phyloP scores from a whole-genome alignment of 2,797 vertebrate species.

The Alexandromys oeconomus region DNA sequence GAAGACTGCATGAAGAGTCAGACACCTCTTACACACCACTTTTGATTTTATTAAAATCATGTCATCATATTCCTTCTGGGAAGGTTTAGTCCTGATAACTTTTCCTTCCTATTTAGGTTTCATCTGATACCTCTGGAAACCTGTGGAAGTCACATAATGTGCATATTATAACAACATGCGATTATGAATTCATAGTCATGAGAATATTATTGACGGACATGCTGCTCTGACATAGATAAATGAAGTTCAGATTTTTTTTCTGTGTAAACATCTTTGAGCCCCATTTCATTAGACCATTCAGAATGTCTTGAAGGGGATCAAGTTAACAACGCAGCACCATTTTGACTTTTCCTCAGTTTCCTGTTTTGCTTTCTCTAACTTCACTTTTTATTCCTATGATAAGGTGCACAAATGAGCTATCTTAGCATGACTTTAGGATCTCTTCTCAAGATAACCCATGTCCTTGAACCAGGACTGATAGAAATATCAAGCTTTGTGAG shows the following conservation, averaged over 20 bases:
- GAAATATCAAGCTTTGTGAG: background rate
- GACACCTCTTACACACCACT: rapidly evolving
- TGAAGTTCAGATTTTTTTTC: background rate
- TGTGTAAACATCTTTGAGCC: background rate
- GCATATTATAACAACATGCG: background rate
- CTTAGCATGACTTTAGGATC: background rate
- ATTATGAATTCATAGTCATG: background rate
- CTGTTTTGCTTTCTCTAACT: background rate
- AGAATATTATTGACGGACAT: background rate
- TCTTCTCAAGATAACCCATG: background rate
- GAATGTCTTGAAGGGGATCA: background rate
- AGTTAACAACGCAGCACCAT: background rate
- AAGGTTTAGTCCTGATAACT: background rate
- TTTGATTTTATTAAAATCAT: background rate
- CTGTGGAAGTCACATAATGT: background rate
- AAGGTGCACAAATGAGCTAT: background rate
- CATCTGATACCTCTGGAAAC: background rate
- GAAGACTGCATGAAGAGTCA: background rate
- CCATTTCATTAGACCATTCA: background rate
- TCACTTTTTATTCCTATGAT: background rate
- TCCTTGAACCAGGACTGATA: background rate
- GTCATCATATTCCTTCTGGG: background rate
- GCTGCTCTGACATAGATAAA: background rate
- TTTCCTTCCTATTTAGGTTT: background rate
- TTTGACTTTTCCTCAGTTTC: background rate